Evolutionary conservation across 2,113 vertebrate genomes (phyloP).

Genomic region (Phalacrocorax brasilianus): DNA sequence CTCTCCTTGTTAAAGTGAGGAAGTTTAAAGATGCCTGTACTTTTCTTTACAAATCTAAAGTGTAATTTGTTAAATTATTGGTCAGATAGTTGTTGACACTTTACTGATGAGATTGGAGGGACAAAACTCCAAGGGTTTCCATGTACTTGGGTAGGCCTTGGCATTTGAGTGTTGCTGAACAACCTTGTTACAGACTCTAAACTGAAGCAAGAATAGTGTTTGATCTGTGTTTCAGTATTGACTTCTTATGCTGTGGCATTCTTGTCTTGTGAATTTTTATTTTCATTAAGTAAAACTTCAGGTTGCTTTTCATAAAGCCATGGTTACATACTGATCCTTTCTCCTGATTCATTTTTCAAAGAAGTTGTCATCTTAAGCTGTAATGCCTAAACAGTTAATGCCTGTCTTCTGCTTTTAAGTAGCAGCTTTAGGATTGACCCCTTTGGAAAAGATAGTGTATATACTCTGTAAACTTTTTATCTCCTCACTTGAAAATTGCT

Average conservation of each 20-base stretch:
- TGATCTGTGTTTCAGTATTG: slow-evolving; percentile 17
- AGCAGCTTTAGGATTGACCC: neutral
- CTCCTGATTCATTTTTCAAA: neutral
- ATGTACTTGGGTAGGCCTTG: neutral
- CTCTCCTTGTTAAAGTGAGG: neutral
- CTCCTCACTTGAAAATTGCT: too few species aligned
- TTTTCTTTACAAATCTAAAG: slow-evolving; percentile 22
- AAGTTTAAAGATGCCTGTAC: neutral
- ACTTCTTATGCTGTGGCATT: neutral
- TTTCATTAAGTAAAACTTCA: neutral
- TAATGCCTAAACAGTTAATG: neutral
- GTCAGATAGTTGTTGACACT: slow-evolving; percentile 3
- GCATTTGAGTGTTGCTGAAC: slow-evolving; percentile 22
- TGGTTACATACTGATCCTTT: neutral
- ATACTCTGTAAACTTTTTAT: neutral
- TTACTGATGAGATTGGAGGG: neutral
- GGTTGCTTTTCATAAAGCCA: neutral
- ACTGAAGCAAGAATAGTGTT: slow-evolving; percentile 48
- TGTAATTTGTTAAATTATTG: slow-evolving; percentile 28
- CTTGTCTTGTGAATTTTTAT: neutral
- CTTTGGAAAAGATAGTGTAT: neutral
- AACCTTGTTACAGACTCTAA: slow-evolving; percentile 15
- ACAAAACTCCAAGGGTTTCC: neutral
- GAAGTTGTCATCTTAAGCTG: neutral
- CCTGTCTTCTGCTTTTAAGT: neutral